Evolutionary conservation across 1,140 invertebrate genomes (phyloP).

Genomic region (Pseudachorutes palmiensis): DNA sequence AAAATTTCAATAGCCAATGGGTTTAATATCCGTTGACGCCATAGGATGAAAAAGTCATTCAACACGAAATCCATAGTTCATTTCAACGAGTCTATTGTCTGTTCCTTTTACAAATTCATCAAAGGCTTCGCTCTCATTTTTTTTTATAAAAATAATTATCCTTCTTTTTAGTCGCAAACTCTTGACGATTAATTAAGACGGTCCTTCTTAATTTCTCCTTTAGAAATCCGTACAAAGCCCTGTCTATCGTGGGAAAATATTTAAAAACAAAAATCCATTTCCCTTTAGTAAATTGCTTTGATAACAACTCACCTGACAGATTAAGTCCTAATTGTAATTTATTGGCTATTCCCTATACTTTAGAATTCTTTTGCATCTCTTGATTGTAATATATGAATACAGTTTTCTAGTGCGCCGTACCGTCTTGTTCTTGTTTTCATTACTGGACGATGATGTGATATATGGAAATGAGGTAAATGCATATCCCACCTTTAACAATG

Average conservation of each 20-base stretch:
- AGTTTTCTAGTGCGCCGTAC: too few relatives aligned
- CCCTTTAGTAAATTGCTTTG: not conserved
- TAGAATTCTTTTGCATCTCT: constrained; percentile 5
- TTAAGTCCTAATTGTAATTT: constrained; percentile 31
- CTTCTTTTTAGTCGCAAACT: not conserved
- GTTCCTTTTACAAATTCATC: not conserved
- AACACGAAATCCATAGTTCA: constrained; percentile 1
- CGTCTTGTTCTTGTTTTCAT: not conserved
- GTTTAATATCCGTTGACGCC: not conserved
- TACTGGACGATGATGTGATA: not conserved
- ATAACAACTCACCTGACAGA: constrained; percentile 19
- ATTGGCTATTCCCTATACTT: constrained; percentile 19
- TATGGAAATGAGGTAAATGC: constrained; percentile 8
- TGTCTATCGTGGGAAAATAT: constrained; percentile 13
- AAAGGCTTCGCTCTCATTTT: not conserved
- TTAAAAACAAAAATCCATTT: not conserved
- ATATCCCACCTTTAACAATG: too few relatives aligned
- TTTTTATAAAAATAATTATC: constrained; percentile 1
- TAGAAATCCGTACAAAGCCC: not conserved
- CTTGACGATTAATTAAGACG: not conserved
- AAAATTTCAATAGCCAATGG: not conserved
- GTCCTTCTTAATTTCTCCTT: not conserved
- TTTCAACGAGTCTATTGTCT: not conserved
- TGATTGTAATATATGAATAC: not conserved
- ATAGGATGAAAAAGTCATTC: not conserved